Evolutionary conservation across 2,888 invertebrate genomes (phyloP).

Genomic region (Apodemia hepburni): DNA sequence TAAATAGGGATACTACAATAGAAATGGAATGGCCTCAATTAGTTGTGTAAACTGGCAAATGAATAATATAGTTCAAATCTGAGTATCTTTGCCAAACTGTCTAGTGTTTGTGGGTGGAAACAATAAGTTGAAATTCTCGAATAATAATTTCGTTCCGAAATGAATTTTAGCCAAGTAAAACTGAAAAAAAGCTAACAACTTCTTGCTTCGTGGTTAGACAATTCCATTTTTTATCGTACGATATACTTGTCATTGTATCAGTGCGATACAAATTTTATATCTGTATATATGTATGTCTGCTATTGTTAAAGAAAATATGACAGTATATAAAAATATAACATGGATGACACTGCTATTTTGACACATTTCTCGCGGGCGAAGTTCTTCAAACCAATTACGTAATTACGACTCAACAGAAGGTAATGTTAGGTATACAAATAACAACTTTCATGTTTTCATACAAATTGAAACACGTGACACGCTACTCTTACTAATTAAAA

Average conservation of each 20-base stretch:
- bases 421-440: conserved; percentile 27
- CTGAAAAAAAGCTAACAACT: no score
- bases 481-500: conserved; percentile 18
- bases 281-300: no score
- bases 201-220: no score
- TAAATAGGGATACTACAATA: no score
- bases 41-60: neutral
- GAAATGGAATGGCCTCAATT: neutral
- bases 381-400: conserved; percentile 5
- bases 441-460: conserved; percentile 15
- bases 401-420: neutral
- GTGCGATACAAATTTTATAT: no score
- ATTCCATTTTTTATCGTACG: no score
- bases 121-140: neutral
- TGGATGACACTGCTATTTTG: neutral
- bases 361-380: neutral
- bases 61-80: neutral
- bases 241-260: no score
- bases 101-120: neutral
- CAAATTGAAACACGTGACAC: conserved; percentile 6
- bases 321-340: neutral
- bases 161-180: neutral
- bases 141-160: neutral
- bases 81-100: neutral
- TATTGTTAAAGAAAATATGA: neutral